Percentiles rank a stretch among this genome's conserved stretches.
Conservation (phyloP, 2,797 vertebrate genomes). For the Chromobotia macracanthus region DNA sequence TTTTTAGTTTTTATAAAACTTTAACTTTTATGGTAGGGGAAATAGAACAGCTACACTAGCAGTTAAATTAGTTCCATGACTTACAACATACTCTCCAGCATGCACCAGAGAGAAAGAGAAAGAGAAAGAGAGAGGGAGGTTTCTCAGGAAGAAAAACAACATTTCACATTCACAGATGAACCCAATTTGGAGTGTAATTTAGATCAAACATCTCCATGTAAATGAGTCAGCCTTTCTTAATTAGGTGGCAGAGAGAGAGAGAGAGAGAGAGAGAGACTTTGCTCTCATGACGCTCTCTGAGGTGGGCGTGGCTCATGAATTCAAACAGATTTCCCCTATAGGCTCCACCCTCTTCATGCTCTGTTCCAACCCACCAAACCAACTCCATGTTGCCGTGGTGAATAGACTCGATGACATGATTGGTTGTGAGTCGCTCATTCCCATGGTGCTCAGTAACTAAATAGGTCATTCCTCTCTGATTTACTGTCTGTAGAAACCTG, state of each 20-base stretch:
- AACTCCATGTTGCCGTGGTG: conserved; percentile 77
- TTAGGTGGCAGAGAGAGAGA: conserved; percentile 84
- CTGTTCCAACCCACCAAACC: conserved; percentile 4
- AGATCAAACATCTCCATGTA: conserved; percentile 99
- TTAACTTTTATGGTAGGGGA: too few relatives aligned
- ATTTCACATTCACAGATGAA: conserved; percentile 98
- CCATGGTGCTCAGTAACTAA: conserved; percentile 88
- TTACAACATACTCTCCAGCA: too few relatives aligned
- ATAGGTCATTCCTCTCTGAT: conserved; percentile 94
- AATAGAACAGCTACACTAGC: too few relatives aligned
- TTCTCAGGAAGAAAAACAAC: conserved; percentile 71
- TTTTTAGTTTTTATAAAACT: too few relatives aligned
- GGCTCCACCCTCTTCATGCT: conserved; percentile 55
- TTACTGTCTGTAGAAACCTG: conserved; percentile 89
- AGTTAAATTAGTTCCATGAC: too few relatives aligned
- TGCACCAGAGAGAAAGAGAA: conserved; percentile 4
- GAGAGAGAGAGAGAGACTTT: too few relatives aligned
- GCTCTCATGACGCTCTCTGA: conserved; percentile 94
- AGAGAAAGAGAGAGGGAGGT: conserved; percentile 29
- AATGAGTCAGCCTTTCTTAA: conserved; percentile 99
- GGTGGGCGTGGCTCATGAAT: conserved; percentile 87
- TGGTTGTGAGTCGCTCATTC: conserved; percentile 81
- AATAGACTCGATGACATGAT: conserved; percentile 83
- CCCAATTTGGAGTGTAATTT: conserved; percentile 99
- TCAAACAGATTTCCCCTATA: conserved; percentile 80